Base-by-base conservation (phyloP, 2,797 vertebrate genomes). In the Pseudochirops corinnae region DNA sequence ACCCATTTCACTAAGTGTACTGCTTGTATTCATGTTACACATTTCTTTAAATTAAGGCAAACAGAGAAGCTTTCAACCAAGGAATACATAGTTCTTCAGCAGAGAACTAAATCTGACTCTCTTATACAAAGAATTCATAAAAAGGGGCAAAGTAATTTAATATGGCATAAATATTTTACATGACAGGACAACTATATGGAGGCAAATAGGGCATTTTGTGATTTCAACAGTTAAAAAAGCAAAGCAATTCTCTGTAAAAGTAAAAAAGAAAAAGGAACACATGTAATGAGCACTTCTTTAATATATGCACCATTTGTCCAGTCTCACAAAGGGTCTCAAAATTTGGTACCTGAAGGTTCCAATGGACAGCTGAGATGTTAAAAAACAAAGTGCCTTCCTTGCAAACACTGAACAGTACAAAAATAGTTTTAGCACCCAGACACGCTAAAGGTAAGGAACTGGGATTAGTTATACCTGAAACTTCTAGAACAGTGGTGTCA, bases 351-450 rank as follows among this genome's bases (percentile, higher is more conserved):
- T 55, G 16, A 91, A 93, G 55, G 58, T 93, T 91, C 62, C 97
- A 24, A 62, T 90, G 28, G 97, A 94, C 52, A 90, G 21, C 1
- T 26, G 74, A 82, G 21, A 82, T 11, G 0, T 74, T 57, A 55
- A 94, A 67, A 94, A 96, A 31, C 56, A 3, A 96, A 95, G 21
- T 53, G 92, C 55, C n/a, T 56, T 95, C 28, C 94, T 96, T 97
- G 57, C 56, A 94, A 97, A 93, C 96, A 14, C 39, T 6, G 82
- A 39, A 9, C 33, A 93, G n/a, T 52, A 93, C 7, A 50, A 95
- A 93, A 93, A 50, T 92, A 90, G 18, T 67, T 90, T 91, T 95
- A 82, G 93, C 56, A 33, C 95, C 96, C 91, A 96, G 95, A 92
- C 93, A 60, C 21, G 87, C 55, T 95, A 92, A 97, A 96, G 31